A percentile compares a stretch with the other conserved stretches of the same genome.
These are phyloP conservation scores for Laticauda laticaudata DNA, from an alignment of 2,113 vertebrate genomes.

Conservation along the genomic window DNA sequence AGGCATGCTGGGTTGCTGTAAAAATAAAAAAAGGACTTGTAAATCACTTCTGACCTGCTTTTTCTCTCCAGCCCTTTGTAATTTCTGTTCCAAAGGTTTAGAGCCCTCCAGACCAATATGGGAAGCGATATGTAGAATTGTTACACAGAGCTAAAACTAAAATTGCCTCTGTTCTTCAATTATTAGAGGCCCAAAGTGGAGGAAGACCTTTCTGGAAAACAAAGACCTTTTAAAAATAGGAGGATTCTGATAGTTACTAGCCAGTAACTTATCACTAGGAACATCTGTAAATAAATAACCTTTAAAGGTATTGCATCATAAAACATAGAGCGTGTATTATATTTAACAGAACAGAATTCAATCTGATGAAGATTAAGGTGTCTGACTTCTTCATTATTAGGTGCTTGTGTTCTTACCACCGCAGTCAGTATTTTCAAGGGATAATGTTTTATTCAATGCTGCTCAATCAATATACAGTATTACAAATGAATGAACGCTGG, in stretches of 20 bases:
- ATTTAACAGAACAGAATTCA: constrained; percentile 34
- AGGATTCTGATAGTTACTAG: neutral
- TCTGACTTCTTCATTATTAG: constrained; percentile 47
- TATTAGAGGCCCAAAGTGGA: neutral
- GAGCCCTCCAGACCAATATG: neutral
- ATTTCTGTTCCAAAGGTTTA: neutral
- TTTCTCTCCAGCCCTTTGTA: neutral
- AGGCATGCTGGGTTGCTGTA: neutral
- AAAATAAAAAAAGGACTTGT: neutral
- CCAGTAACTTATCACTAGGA: neutral
- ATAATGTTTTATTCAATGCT: constrained; percentile 69
- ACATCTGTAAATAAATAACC: neutral
- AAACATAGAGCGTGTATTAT: neutral
- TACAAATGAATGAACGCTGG: constrained; percentile 53
- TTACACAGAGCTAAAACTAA: neutral
- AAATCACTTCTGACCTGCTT: neutral
- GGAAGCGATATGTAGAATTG: neutral
- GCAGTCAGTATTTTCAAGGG: constrained; percentile 64
- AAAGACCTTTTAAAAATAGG: neutral
- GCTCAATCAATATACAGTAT: constrained; percentile 50
- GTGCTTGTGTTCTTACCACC: constrained; percentile 64
- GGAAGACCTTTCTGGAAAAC: neutral
- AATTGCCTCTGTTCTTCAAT: neutral
- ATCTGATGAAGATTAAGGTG: constrained; percentile 26
- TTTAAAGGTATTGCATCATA: neutral